phyloP scores from a whole-genome alignment of 2,113 vertebrate species.

The Meleagris gallopavo region DNA sequence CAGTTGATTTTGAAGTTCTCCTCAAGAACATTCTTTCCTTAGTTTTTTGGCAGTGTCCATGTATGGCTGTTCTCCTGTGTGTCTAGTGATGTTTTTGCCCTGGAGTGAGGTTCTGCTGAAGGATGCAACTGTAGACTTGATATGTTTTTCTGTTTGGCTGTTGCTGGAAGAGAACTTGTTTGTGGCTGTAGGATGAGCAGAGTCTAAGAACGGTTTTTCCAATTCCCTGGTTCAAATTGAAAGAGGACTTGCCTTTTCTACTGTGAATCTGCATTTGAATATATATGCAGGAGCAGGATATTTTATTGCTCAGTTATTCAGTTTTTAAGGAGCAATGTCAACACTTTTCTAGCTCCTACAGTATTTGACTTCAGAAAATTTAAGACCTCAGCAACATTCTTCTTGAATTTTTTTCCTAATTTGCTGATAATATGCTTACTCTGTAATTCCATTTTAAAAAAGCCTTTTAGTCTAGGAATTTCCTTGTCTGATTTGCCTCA shows the following conservation, averaged over 20 bases:
- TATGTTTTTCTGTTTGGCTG: neutral
- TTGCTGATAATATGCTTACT: neutral
- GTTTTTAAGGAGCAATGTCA: neutral
- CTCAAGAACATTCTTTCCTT: neutral
- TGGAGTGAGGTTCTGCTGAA: neutral
- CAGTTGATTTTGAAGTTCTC: neutral
- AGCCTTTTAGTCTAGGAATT: slow-evolving; percentile 6
- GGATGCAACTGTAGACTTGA: neutral
- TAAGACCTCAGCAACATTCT: neutral
- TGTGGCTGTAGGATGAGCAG: neutral
- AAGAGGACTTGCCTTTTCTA: neutral
- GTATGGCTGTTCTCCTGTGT: neutral
- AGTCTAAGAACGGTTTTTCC: neutral
- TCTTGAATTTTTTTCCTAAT: neutral
- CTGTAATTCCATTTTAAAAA: neutral
- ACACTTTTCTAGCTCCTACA: neutral
- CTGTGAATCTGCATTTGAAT: neutral
- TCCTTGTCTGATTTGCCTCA: slow-evolving; percentile 33
- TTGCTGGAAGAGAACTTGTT: neutral
- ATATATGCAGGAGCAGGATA: neutral
- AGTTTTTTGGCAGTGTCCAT: rapidly evolving
- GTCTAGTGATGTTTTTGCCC: neutral
- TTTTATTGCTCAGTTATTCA: neutral
- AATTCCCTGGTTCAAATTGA: neutral
- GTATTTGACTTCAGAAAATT: neutral